A percentile compares a stretch with the other conserved stretches of the same genome.
Evolutionary conservation across 2,113 vertebrate genomes (phyloP).

Genomic region (Dissostichus mawsoni): DNA sequence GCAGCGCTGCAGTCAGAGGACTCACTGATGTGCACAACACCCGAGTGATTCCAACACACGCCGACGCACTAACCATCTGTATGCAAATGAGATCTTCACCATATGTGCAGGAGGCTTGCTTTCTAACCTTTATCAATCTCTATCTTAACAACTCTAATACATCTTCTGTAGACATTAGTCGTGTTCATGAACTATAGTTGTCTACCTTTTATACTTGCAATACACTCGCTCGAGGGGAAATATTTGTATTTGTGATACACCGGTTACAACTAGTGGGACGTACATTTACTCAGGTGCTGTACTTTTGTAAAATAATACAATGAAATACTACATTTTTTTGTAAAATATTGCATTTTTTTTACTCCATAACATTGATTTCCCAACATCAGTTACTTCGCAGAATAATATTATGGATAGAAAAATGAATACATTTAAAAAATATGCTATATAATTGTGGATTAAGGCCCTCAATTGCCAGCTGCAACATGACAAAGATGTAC

Average conservation of each 20-base stretch:
- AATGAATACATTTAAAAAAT: too few species aligned
- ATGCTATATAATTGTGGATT: too few species aligned
- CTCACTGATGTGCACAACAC: slow-evolving; percentile 29
- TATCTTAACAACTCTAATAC: background rate
- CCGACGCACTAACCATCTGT: slow-evolving; percentile 78
- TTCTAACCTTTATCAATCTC: background rate
- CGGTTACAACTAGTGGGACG: too few species aligned
- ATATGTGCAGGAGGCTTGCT: background rate
- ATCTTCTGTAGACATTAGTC: background rate
- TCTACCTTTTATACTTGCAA: background rate
- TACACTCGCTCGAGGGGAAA: background rate
- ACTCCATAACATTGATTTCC: too few species aligned
- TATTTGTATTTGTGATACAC: too few species aligned
- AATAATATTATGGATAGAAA: too few species aligned
- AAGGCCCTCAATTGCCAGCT: background rate
- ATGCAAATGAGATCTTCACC: slow-evolving; percentile 64
- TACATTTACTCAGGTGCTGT: too few species aligned
- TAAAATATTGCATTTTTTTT: background rate
- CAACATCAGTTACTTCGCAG: too few species aligned
- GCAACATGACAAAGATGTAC: background rate
- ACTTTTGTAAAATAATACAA: too few species aligned
- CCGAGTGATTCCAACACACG: slow-evolving; percentile 37
- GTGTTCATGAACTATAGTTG: background rate
- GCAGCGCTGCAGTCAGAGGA: slow-evolving; percentile 66
- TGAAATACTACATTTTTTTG: background rate